Evolutionary conservation across 64 coral and sea anemone genomes (phyloP).

Genomic region (Stichodactyla mertensii): DNA sequence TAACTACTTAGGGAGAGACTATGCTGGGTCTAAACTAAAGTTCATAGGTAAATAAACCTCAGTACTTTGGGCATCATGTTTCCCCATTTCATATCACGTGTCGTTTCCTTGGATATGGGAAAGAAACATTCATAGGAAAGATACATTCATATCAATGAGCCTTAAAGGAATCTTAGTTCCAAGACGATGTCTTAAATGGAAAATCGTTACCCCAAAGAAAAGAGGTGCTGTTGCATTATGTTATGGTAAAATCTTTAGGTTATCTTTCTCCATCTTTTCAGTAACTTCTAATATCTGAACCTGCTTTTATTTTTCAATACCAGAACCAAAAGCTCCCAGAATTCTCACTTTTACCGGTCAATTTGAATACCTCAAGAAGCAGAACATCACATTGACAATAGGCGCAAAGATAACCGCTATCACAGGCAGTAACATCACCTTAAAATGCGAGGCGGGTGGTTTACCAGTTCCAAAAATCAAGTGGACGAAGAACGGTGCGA

Average conservation of each 20-base stretch:
- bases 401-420: conserved; percentile 58
- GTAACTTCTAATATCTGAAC: neutral
- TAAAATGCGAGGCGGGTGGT: conserved; percentile 41
- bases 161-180: no score
- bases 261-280: neutral
- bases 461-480: conserved; percentile 44
- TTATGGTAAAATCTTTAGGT: no score
- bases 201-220: no score
- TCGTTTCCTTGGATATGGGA: no score
- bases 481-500: conserved; percentile 48
- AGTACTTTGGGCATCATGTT: no score
- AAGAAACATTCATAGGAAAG: no score
- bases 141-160: no score
- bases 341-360: conserved; percentile 17
- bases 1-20: conserved; percentile 47
- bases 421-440: conserved; percentile 41
- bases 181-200: no score
- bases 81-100: no score
- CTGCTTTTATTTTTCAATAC: neutral
- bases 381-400: conserved; percentile 40
- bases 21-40: conserved; percentile 36
- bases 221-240: no score
- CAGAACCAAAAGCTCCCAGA: conserved; percentile 38
- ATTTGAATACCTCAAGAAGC: conserved; percentile 11
- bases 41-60: conserved; percentile 4